These are phyloP conservation scores for Coracopsis vasa DNA, from an alignment of 2,113 vertebrate genomes.

Conservation along the genomic window DNA sequence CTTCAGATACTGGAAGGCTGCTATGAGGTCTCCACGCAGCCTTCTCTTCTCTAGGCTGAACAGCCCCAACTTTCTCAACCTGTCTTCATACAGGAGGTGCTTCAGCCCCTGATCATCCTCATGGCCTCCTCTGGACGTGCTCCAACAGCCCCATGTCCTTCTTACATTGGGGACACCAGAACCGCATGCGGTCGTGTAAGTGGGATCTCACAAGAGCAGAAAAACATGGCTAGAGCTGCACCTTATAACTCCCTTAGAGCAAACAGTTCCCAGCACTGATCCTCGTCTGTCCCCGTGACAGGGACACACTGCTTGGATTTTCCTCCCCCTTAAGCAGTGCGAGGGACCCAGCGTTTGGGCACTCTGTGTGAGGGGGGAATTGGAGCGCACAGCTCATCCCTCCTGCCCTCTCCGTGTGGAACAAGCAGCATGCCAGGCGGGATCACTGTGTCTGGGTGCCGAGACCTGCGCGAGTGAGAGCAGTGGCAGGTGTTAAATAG, in stretches of 20 bases:
- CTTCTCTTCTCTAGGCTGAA: background rate
- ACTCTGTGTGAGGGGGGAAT: background rate
- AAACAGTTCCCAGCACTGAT: background rate
- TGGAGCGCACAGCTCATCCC: rapidly evolving
- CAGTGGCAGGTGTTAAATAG: constrained; percentile 63
- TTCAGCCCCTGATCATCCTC: background rate
- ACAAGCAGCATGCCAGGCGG: background rate
- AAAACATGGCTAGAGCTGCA: background rate
- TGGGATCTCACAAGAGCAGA: background rate
- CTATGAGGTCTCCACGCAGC: background rate
- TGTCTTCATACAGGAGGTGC: background rate
- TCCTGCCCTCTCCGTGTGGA: rapidly evolving
- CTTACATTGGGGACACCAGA: background rate
- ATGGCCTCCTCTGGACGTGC: background rate
- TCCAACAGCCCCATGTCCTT: background rate
- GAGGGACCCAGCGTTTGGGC: rapidly evolving
- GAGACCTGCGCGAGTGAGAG: background rate
- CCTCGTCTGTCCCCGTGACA: rapidly evolving
- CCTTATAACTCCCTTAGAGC: background rate
- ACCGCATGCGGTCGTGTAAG: background rate
- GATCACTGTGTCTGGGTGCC: background rate
- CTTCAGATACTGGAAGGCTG: background rate
- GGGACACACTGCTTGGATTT: background rate
- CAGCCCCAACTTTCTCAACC: background rate
- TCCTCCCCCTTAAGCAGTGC: rapidly evolving